These are phyloP conservation scores for Pipa parva DNA, from an alignment of 2,113 vertebrate species.

Conservation along the genomic window DNA sequence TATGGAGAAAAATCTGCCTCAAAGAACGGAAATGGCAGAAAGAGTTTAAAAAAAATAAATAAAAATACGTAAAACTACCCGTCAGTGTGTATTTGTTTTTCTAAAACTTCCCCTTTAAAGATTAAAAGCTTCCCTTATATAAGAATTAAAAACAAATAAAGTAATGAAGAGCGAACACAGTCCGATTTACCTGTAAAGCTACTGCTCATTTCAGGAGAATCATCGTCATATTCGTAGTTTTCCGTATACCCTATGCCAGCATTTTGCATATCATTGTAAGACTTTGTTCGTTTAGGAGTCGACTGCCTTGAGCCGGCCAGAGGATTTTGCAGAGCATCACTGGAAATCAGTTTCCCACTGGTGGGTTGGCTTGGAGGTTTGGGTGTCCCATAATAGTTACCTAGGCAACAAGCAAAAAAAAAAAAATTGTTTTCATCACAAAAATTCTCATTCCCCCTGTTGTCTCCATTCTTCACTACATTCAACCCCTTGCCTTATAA, in stretches of 20 bases:
- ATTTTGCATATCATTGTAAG: constrained; percentile 99
- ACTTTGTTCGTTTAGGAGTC: constrained; percentile 89
- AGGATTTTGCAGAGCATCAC: constrained; percentile 88
- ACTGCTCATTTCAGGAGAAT: constrained; percentile 97
- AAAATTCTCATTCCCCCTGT: constrained; percentile 16
- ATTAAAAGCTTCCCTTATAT: too few relatives aligned
- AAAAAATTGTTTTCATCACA: constrained; percentile 40
- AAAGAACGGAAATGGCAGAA: too few relatives aligned
- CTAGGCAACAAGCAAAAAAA: constrained; percentile 67
- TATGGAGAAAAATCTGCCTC: too few relatives aligned
- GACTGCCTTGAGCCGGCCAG: constrained; percentile 85
- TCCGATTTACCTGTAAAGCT: constrained; percentile 83
- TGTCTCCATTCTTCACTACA: constrained; percentile 3
- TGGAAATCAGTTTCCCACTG: constrained; percentile 90
- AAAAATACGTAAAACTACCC: too few relatives aligned
- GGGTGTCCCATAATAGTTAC: constrained; percentile 99
- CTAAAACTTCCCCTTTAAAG: too few relatives aligned
- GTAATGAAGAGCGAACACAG: neutral
- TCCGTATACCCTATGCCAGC: constrained; percentile 92
- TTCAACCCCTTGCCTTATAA: too few relatives aligned
- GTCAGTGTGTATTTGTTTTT: too few relatives aligned
- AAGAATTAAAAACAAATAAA: too few relatives aligned
- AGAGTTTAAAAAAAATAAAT: too few relatives aligned
- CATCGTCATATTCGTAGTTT: constrained; percentile 87
- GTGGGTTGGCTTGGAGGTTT: constrained; percentile 95